Evolutionary conservation across 2,113 vertebrate genomes (phyloP).

Genomic region (Seriola aureovittata): DNA sequence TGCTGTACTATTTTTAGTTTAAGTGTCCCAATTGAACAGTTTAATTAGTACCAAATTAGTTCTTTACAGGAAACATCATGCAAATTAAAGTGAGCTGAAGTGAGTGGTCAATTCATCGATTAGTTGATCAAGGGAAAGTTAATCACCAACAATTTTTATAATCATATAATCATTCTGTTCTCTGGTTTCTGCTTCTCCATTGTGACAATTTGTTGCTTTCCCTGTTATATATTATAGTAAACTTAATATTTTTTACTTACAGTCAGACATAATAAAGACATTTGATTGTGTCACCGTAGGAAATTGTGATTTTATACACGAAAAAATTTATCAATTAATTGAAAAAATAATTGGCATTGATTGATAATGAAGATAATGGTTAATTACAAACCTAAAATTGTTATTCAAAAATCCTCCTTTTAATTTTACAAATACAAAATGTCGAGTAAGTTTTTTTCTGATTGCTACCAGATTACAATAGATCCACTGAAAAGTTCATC

Average conservation of each 20-base stretch:
- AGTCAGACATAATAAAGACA: not conserved
- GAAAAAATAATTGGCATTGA: no score
- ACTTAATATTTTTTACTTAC: no score
- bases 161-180: no score
- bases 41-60: not conserved
- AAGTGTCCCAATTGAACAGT: not conserved
- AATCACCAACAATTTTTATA: not conserved
- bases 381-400: not conserved
- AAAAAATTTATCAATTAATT: no score
- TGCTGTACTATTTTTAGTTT: not conserved
- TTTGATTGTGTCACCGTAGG: no score
- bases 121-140: not conserved
- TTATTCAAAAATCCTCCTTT: not conserved
- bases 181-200: no score
- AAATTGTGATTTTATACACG: no score
- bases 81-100: not conserved
- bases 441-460: not conserved
- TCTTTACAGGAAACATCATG: not conserved
- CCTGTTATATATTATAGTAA: no score
- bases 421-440: not conserved
- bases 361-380: no score
- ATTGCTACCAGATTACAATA: not conserved
- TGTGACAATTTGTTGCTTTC: no score
- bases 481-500: not conserved
- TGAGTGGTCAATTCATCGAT: not conserved